Conservation (phyloP, 2,113 vertebrate species). For the Erythrolamprus reginae region DNA sequence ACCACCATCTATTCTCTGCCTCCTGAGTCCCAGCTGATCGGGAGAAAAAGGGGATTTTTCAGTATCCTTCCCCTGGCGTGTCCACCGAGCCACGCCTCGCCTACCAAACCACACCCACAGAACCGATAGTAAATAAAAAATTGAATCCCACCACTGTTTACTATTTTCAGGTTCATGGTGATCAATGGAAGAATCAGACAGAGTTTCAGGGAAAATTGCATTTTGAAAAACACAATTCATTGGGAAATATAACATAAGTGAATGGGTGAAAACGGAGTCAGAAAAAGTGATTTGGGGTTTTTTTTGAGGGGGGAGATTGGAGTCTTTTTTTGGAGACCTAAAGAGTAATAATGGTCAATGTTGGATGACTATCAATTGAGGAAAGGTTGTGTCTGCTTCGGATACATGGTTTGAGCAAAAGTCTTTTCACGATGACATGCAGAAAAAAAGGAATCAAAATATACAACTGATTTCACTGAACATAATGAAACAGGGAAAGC, state of each 20-base stretch:
- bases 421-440: neutral
- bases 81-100: no score
- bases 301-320: no score
- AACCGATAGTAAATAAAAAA: no score
- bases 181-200: neutral
- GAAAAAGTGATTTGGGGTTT: neutral
- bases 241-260: neutral
- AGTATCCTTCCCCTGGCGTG: no score
- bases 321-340: neutral
- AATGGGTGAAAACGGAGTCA: neutral
- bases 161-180: neutral
- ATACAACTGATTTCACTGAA: neutral
- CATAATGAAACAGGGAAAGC: neutral
- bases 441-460: neutral
- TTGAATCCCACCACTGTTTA: no score
- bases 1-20: no score
- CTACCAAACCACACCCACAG: no score
- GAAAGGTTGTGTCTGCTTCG: neutral
- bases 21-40: no score
- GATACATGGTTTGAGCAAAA: neutral
- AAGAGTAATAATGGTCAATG: neutral
- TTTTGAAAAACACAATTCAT: neutral
- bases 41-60: no score
- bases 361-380: neutral
- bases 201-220: neutral